Conservation (phyloP, 2,113 vertebrate genomes). For the Tragelaphus buxtoni region DNA sequence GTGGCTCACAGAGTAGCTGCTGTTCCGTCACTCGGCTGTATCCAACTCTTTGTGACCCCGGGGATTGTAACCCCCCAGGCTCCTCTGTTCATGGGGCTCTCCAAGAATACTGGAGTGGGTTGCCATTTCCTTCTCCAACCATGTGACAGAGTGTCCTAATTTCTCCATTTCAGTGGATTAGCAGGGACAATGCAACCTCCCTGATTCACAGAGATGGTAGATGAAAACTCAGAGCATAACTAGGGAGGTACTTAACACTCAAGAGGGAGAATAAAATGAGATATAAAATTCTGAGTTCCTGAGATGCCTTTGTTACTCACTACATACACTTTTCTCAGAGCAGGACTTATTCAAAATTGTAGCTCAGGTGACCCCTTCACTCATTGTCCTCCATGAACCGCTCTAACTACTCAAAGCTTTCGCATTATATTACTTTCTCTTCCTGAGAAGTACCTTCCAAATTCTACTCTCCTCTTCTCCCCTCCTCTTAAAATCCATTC, state of each 20-base stretch:
- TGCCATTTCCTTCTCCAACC: neutral
- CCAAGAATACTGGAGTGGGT: neutral
- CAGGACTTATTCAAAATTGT: neutral
- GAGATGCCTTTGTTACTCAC: neutral
- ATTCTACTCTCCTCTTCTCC: neutral
- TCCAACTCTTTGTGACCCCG: neutral
- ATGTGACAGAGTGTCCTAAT: neutral
- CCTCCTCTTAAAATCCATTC: neutral
- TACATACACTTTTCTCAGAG: neutral
- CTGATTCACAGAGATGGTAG: neutral
- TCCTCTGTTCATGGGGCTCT: neutral
- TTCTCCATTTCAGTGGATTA: neutral
- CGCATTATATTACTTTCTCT: neutral
- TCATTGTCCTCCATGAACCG: neutral
- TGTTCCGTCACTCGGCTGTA: neutral
- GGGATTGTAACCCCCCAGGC: neutral
- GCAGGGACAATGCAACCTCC: neutral
- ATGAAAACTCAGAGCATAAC: neutral
- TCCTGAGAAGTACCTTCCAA: neutral
- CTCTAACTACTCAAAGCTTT: neutral
- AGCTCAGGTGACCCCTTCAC: neutral
- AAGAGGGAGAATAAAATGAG: neutral
- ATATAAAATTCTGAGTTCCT: neutral
- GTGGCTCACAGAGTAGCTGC: neutral
- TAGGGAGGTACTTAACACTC: neutral